Conservation (phyloP, 2,888 invertebrate species). For the Caenorhabditis becei region DNA sequence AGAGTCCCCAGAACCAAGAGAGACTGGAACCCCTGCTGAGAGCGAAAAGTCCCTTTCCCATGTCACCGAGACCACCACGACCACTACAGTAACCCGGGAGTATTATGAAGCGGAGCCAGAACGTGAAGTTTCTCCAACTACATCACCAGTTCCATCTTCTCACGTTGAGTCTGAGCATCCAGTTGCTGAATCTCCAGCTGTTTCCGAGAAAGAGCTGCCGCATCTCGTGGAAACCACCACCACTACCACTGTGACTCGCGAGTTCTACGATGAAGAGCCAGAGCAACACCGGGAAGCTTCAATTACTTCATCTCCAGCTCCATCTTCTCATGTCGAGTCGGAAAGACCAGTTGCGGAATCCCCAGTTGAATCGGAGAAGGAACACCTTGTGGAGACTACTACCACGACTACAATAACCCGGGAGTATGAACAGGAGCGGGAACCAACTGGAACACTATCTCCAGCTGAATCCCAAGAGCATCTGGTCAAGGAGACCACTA, state of each 20-base stretch:
- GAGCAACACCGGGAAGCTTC: neutral
- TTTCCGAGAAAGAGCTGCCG: conserved; percentile 7
- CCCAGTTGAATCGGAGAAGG: conserved; percentile 23
- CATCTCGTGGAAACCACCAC: conserved; percentile 32
- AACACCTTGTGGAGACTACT: conserved; percentile 22
- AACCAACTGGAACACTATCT: neutral
- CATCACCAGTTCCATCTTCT: conserved; percentile 6
- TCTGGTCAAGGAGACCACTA: neutral
- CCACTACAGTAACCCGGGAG: conserved; percentile 21
- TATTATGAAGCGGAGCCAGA: conserved; percentile 27
- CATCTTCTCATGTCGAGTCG: conserved; percentile 30
- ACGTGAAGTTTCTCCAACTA: neutral
- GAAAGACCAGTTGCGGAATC: conserved; percentile 26
- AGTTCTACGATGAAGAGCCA: conserved; percentile 13
- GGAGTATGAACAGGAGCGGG: conserved; percentile 19
- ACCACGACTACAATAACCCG: conserved; percentile 10
- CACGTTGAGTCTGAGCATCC: conserved; percentile 13
- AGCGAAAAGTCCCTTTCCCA: conserved; percentile 1
- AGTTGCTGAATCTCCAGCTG: neutral
- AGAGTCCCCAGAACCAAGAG: conserved; percentile 24
- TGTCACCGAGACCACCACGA: conserved; percentile 19
- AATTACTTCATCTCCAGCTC: conserved; percentile 6
- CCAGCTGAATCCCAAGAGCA: neutral
- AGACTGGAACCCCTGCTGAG: conserved; percentile 2
- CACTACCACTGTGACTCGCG: conserved; percentile 32